These are phyloP conservation scores for Poecilia latipinna DNA, from an alignment of 2,113 vertebrate genomes.

Conservation along the genomic window DNA sequence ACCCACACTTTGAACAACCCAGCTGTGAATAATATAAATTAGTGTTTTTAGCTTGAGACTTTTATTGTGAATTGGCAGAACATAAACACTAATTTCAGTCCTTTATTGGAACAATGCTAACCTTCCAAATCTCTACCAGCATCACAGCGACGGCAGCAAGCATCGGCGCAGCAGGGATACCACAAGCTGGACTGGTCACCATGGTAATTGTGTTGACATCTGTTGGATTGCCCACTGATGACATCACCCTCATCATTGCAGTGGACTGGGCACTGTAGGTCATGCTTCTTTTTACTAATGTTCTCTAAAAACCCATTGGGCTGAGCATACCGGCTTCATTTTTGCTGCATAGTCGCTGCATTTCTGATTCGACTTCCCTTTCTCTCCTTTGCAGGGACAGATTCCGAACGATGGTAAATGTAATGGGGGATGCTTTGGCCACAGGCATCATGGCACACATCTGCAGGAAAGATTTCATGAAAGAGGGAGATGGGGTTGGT, in stretches of 20 bases:
- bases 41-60: not conserved
- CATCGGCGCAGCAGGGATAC: slow-evolving; percentile 97
- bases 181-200: slow-evolving; percentile 96
- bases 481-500: slow-evolving; percentile 88
- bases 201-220: slow-evolving; percentile 98
- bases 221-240: slow-evolving; percentile 95
- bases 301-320: not conserved
- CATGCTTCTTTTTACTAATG: not conserved
- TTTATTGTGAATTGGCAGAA: not conserved
- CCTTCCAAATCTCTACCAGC: slow-evolving; percentile 68
- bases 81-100: not conserved
- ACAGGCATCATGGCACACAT: slow-evolving; percentile 98
- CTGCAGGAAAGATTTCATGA: slow-evolving; percentile 94
- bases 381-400: slow-evolving; percentile 85
- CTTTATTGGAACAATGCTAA: not conserved
- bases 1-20: no score
- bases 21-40: no score
- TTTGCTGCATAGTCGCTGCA: not conserved
- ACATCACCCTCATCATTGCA: slow-evolving; percentile 95
- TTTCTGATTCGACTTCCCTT: not conserved
- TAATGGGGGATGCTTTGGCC: slow-evolving; percentile 93
- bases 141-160: slow-evolving; percentile 97
- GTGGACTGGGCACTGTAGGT: slow-evolving; percentile 98
- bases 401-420: slow-evolving; percentile 98
- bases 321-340: not conserved